phyloP scores from a whole-genome alignment of 1,140 invertebrate species.

The Elysia chlorotica region DNA sequence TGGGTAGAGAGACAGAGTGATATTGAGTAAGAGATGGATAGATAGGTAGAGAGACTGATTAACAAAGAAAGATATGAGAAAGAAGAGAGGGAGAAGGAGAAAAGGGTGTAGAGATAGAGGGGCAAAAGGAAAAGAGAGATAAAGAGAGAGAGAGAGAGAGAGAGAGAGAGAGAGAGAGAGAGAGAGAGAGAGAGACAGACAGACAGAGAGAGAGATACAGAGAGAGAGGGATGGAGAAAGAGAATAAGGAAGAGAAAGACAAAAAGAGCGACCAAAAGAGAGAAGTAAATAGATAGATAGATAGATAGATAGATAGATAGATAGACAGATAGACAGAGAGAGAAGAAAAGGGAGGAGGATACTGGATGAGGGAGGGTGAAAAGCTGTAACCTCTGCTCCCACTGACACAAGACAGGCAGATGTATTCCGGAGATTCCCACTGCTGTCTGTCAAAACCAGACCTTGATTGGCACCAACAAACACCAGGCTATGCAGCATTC shows the following conservation, averaged over 20 bases:
- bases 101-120: not conserved
- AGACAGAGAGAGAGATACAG: not conserved
- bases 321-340: not conserved
- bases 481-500: no score
- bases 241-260: not conserved
- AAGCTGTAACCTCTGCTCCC: no score
- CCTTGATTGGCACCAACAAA: no score
- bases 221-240: not conserved
- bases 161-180: not conserved
- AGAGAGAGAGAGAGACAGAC: not conserved
- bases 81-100: not conserved
- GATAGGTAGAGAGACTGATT: not conserved
- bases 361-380: not conserved
- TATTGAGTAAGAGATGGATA: not conserved
- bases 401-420: no score
- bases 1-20: not conserved
- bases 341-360: not conserved
- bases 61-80: not conserved
- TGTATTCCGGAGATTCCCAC: no score
- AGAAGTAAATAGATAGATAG: not conserved
- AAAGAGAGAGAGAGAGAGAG: not conserved
- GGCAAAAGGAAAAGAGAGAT: not conserved
- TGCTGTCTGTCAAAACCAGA: no score
- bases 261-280: not conserved
- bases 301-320: not conserved